Conservation (phyloP, 2,888 invertebrate species). For the Coleophora deauratella region DNA sequence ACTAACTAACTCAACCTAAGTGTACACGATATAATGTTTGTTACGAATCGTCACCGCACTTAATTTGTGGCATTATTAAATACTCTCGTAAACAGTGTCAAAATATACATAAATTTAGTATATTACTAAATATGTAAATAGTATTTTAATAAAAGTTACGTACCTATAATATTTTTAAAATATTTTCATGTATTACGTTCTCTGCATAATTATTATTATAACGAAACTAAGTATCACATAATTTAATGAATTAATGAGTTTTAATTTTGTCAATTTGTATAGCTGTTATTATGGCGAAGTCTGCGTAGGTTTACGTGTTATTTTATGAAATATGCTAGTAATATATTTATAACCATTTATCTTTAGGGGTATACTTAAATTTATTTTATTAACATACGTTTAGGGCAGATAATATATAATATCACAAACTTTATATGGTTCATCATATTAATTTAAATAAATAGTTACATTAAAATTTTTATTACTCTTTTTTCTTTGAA, state of each 20-base stretch:
- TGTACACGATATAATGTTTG: too few relatives aligned
- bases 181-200: slow-evolving; percentile 43
- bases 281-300: slow-evolving; percentile 44
- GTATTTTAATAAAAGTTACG: slow-evolving; percentile 37
- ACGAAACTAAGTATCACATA: slow-evolving; percentile 45
- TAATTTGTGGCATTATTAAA: slow-evolving; percentile 8
- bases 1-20: too few relatives aligned
- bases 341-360: slow-evolving; percentile 32
- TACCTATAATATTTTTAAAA: slow-evolving; percentile 35
- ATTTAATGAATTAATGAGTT: slow-evolving; percentile 30
- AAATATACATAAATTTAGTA: slow-evolving; percentile 64
- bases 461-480: too few relatives aligned
- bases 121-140: slow-evolving; percentile 73
- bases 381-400: slow-evolving; percentile 32
- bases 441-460: too few relatives aligned
- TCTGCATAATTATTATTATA: slow-evolving; percentile 41
- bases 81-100: slow-evolving; percentile 49
- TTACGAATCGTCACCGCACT: not conserved
- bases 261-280: slow-evolving; percentile 56
- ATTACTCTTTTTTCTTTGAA: too few relatives aligned
- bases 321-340: slow-evolving; percentile 47
- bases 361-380: slow-evolving; percentile 26
- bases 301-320: slow-evolving; percentile 49
- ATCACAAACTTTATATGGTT: too few relatives aligned
- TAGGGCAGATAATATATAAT: too few relatives aligned